Percentiles rank a stretch among this genome's conserved stretches.
Evolutionary conservation across 2,888 invertebrate species (phyloP).

Genomic region (Macaria notata): DNA sequence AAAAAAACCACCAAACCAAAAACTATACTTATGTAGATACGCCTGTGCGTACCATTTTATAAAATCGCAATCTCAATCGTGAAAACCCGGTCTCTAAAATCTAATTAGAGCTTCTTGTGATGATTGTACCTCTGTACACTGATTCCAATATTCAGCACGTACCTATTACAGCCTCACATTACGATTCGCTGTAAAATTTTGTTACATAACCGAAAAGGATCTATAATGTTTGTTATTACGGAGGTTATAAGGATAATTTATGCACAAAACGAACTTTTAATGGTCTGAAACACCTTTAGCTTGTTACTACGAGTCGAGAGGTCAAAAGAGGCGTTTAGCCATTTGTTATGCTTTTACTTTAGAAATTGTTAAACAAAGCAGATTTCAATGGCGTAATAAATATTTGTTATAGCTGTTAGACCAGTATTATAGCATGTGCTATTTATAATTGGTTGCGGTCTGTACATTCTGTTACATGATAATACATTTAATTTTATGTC

Average conservation of each 20-base stretch:
- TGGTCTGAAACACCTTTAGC: background rate
- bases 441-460: no score
- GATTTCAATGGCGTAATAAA: background rate
- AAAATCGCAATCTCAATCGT: no score
- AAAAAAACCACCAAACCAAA: no score
- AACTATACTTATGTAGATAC: no score
- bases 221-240: background rate
- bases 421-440: background rate
- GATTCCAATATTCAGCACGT: background rate
- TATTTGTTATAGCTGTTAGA: background rate
- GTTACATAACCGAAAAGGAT: background rate
- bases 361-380: slow-evolving; percentile 5
- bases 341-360: slow-evolving; percentile 10
- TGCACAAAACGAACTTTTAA: slow-evolving; percentile 1
- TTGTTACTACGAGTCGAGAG: background rate
- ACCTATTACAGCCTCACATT: background rate
- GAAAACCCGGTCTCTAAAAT: no score
- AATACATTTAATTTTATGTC: no score
- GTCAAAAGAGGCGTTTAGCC: slow-evolving; percentile 1
- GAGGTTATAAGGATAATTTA: slow-evolving; percentile 3
- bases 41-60: no score
- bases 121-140: no score
- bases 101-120: no score
- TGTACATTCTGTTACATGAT: no score
- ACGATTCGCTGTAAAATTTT: background rate